phyloP scores from a whole-genome alignment of 92 coral and sea anemone species.

The Siderastrea radians region DNA sequence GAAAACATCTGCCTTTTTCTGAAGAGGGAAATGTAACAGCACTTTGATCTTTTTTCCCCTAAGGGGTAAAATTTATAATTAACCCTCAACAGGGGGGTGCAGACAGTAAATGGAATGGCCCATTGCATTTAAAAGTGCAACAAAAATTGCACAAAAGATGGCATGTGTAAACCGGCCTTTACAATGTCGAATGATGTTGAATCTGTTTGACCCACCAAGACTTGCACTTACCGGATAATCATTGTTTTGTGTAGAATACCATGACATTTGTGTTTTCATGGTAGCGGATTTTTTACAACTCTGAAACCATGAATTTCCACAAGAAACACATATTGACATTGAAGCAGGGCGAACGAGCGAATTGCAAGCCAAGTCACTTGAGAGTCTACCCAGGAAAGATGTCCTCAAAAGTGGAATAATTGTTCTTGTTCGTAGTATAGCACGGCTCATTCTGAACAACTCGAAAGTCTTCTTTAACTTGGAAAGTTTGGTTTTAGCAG shows the following conservation, averaged over 20 bases:
- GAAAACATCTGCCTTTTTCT: too few relatives aligned
- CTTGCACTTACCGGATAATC: slow-evolving; percentile 21
- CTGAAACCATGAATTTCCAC: neutral
- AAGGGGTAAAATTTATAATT: too few relatives aligned
- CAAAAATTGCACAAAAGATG: too few relatives aligned
- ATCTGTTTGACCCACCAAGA: neutral
- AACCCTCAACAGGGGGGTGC: too few relatives aligned
- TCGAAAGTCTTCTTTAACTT: neutral
- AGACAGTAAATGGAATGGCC: too few relatives aligned
- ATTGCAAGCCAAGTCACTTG: neutral
- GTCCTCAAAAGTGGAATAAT: slow-evolving; percentile 16
- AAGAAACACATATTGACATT: neutral
- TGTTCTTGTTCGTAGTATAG: neutral
- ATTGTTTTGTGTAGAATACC: neutral
- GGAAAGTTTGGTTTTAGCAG: neutral
- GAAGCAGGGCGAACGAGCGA: neutral
- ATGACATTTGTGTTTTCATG: neutral
- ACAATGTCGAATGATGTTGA: too few relatives aligned
- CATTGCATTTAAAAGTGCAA: too few relatives aligned
- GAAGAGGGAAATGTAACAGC: too few relatives aligned
- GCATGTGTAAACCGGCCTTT: too few relatives aligned
- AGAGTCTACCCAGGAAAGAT: neutral
- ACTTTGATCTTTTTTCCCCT: too few relatives aligned
- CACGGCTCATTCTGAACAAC: neutral
- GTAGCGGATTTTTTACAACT: neutral